Evolutionary conservation across 2,888 invertebrate genomes (phyloP), one percentile per base, ranked within the genome.

Genomic region (Drosophila paramelanica): DNA sequence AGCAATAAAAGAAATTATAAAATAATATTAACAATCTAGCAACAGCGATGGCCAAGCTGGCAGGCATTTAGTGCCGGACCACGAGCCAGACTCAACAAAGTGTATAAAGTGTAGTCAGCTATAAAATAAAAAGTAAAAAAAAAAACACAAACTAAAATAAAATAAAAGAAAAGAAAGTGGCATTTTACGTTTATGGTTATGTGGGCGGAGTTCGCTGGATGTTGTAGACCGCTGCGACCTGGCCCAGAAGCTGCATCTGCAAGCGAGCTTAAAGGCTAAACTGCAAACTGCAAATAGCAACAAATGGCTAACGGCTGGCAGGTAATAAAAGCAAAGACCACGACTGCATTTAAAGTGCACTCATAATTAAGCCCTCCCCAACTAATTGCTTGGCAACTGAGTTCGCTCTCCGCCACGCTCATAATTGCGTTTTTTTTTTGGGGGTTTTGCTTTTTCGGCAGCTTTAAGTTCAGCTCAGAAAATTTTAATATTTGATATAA

Each of bases 1-100:
- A 13, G 69, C 78, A 77, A 83, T 83, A 79, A 81, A 83, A 67
- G 83, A 83, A 83, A 87, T 83, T 83, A 84, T 87, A 84, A 79
- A 87, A 87, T 84, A 77, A 87, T 83, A 84, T 86, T 78, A 82
- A 77, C 81, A 78, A 80, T 76, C 84, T 66, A 58, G 62, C 64
- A 82, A 65, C 61, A 73, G 62, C 65, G 47, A 60, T 56, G 49
- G 41, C 45, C 38, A 51, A 62, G 61, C 70, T 58, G 59, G 49
- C 61, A 61, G 51, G 49, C 77, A 84, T 77, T 80, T 73, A 81
- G 81, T 64, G 49, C 47, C 53, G 64, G 57, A 67, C 75, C 55
- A 43, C 59, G 52, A 56, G 39, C 56, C 66, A 42, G 27, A 58
- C 39, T 25, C 47, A 67, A 76, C 81, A 83, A 76, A 69, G 62